phyloP scores from a whole-genome alignment of 2,113 vertebrate genomes.

The Neomonachus schauinslandi region DNA sequence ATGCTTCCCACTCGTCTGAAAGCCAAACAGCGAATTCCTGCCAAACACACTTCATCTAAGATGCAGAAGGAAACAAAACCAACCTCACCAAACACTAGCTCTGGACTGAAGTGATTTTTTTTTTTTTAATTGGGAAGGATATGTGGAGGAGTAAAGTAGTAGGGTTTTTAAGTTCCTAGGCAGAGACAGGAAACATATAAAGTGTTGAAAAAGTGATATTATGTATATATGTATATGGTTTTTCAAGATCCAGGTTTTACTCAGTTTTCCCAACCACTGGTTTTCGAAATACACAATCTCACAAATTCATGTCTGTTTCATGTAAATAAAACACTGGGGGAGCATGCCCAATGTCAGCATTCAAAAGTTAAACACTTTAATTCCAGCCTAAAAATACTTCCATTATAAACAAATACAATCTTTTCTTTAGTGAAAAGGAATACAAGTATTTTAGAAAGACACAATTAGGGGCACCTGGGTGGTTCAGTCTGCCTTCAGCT shows the following conservation, averaged over 20 bases:
- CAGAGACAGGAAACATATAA: background rate
- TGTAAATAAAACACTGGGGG: background rate
- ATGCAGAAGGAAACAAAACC: slow-evolving; percentile 26
- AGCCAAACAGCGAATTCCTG: slow-evolving; percentile 32
- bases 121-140: background rate
- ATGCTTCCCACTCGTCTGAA: slow-evolving; percentile 44
- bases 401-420: background rate
- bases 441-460: background rate
- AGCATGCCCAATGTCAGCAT: background rate
- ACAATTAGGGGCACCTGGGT: background rate
- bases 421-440: background rate
- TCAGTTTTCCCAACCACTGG: background rate
- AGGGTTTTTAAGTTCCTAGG: background rate
- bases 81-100: background rate
- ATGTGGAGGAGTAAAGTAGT: background rate
- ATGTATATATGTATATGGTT: background rate
- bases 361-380: background rate
- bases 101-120: background rate
- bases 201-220: background rate
- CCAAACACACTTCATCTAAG: background rate
- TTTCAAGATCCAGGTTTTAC: background rate
- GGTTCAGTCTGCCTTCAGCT: too few relatives aligned
- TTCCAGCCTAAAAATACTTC: background rate
- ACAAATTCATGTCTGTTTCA: background rate
- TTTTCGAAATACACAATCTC: background rate